These are phyloP conservation scores for Diplogasteroides magnus DNA, from an alignment of 1,140 invertebrate genomes.

Conservation along the genomic window DNA sequence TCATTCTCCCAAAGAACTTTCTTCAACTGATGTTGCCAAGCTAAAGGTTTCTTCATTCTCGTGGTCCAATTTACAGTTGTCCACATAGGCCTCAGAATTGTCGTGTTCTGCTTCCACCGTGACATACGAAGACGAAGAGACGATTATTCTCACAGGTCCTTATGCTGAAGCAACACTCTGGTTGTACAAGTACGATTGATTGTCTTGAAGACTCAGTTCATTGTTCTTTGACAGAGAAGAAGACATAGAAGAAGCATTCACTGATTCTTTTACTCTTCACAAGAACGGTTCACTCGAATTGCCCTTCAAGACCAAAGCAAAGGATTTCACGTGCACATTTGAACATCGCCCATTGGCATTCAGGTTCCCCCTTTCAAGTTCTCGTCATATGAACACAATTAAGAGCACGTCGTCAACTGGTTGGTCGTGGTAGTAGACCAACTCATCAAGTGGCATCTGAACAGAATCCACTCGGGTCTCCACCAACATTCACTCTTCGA, in stretches of 20 bases:
- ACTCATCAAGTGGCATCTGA: too few species aligned
- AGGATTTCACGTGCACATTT: neutral
- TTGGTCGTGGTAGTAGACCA: neutral
- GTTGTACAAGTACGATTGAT: neutral
- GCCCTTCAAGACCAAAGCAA: neutral
- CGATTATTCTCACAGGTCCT: neutral
- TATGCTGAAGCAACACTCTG: neutral
- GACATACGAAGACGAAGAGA: neutral
- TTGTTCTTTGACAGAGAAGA: neutral
- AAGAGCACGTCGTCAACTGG: neutral
- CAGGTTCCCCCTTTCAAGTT: neutral
- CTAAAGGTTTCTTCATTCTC: too few species aligned
- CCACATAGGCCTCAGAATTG: neutral
- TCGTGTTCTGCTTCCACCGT: neutral
- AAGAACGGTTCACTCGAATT: neutral
- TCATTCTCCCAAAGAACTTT: neutral
- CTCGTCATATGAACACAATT: too few species aligned
- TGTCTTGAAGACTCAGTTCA: neutral
- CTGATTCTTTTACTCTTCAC: neutral
- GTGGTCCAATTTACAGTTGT: too few species aligned
- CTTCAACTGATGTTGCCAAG: neutral
- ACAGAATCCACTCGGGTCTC: too few species aligned
- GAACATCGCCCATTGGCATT: neutral
- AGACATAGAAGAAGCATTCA: neutral
- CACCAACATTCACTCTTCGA: neutral